Base-by-base conservation (phyloP, 2,113 vertebrate genomes). In the Salminus brasiliensis region DNA sequence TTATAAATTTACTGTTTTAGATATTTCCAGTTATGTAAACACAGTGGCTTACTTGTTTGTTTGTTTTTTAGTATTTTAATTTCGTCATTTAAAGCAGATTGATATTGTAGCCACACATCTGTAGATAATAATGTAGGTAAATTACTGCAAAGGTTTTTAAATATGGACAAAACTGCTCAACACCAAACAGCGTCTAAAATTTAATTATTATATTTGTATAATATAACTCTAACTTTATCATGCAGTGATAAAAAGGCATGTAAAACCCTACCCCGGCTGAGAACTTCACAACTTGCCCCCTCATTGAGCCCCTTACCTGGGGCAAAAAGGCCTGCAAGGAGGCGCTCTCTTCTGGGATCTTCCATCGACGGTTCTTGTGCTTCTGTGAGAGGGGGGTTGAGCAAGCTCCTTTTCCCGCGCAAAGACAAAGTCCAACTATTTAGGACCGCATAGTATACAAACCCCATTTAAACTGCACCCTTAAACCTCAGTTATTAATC, bases 381-480 rank as follows among this genome's bases (percentile, higher is more conserved):
- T 2, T 13, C 47, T 29, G 12, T 27, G 29, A 8, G 18, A 71
- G 12, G 43, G 70, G 72, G 59, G 11, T 3, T 9, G 15, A 0
- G 1, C 12, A 7, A 32, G 3, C 21, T 0, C 4, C 23, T 55
- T 47, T 47, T 10, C 3, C 8, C 15, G n/a, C n/a, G 1, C 10
- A 74, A 4, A 0, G 0, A 7, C 15, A 18, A 21, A 68, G 16
- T 23, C 2, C 0, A 6, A 18, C 29, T 23, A 29, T 39, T 30
- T 67, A 1, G 18, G 18, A 62, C 0, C 0, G 15, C 4, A 0
- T 3, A 10, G 0, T 5, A 2, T 0, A 18, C 16, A 45, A 18
- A 55, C 30, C 1, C 5, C 0, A 3, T 0, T 3, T 15, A 0
- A 1, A 0, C 0, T 0, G 0, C 0, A 4, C 4, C 1, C 13